Conservation (phyloP, 2,113 vertebrate genomes). For the Empidonax traillii region DNA sequence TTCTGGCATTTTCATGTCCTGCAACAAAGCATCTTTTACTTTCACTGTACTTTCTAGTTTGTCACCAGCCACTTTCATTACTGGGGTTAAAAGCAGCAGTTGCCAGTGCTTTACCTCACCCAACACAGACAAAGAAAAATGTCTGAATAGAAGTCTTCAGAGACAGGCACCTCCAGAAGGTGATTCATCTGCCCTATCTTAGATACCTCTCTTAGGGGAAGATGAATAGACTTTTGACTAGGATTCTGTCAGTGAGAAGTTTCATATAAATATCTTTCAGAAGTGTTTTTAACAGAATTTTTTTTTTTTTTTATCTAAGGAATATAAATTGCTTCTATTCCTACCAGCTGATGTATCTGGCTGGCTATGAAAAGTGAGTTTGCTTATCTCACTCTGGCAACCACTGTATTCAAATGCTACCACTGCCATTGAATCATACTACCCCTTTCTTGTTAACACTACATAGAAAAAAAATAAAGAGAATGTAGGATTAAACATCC, state of each 20-base stretch:
- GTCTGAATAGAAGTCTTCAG: constrained; percentile 43
- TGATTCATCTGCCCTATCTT: constrained; percentile 53
- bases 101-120: constrained; percentile 20
- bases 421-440: background rate
- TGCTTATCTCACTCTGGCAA: background rate
- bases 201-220: constrained; percentile 44
- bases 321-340: constrained; percentile 43
- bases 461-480: background rate
- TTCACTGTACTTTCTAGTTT: background rate
- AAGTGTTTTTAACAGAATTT: constrained; percentile 51
- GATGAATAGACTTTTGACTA: constrained; percentile 57
- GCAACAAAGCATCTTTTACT: constrained; percentile 13
- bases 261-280: constrained; percentile 55
- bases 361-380: background rate
- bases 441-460: background rate
- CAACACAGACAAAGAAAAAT: constrained; percentile 32
- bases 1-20: constrained; percentile 10
- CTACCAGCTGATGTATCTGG: constrained; percentile 2
- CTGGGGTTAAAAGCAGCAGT: constrained; percentile 15
- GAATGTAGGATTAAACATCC: background rate
- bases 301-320: constrained; percentile 63
- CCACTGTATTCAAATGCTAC: background rate
- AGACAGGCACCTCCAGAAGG: constrained; percentile 27
- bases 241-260: constrained; percentile 47
- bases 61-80: constrained; percentile 7